Conservation (phyloP, 2,888 invertebrate species). For the Lordiphosa andalusiaca region DNA sequence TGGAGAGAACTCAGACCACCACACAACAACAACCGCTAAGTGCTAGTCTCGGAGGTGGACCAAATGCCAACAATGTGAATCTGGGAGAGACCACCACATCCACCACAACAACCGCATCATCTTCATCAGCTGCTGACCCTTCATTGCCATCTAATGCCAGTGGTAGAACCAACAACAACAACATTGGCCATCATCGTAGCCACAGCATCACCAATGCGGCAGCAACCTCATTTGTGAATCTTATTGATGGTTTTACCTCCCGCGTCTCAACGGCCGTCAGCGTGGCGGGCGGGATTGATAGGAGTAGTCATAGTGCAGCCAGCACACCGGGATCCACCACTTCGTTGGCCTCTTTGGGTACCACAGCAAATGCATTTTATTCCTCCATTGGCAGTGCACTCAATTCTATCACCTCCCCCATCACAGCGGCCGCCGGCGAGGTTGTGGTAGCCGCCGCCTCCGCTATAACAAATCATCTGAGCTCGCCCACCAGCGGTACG, state of each 20-base stretch:
- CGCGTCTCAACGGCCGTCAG: constrained; percentile 77
- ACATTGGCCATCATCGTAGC: constrained; percentile 60
- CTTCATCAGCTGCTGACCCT: constrained; percentile 1
- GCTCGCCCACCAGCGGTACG: constrained; percentile 76
- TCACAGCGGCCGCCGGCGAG: constrained; percentile 76
- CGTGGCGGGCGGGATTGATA: constrained; percentile 51
- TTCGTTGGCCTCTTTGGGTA: constrained; percentile 73
- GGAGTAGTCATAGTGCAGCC: constrained; percentile 65
- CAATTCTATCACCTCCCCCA: constrained; percentile 76
- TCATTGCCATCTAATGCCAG: constrained; percentile 5
- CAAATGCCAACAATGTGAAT: constrained; percentile 44
- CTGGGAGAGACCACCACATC: constrained; percentile 13
- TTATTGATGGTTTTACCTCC: constrained; percentile 76
- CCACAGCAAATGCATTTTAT: constrained; percentile 77
- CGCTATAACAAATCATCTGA: constrained; percentile 76
- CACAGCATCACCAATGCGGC: constrained; percentile 71
- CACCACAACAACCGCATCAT: constrained; percentile 1
- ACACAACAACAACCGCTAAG: constrained; percentile 32
- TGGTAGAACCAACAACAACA: constrained; percentile 37
- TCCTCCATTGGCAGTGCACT: constrained; percentile 76
- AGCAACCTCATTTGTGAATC: constrained; percentile 75
- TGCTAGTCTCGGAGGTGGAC: constrained; percentile 53
- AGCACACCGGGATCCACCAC: constrained; percentile 76
- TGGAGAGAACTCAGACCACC: constrained; percentile 7
- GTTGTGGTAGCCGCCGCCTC: constrained; percentile 76